These are phyloP conservation scores for Baryphthengus martii DNA, from an alignment of 2,113 vertebrate genomes.

Conservation along the genomic window DNA sequence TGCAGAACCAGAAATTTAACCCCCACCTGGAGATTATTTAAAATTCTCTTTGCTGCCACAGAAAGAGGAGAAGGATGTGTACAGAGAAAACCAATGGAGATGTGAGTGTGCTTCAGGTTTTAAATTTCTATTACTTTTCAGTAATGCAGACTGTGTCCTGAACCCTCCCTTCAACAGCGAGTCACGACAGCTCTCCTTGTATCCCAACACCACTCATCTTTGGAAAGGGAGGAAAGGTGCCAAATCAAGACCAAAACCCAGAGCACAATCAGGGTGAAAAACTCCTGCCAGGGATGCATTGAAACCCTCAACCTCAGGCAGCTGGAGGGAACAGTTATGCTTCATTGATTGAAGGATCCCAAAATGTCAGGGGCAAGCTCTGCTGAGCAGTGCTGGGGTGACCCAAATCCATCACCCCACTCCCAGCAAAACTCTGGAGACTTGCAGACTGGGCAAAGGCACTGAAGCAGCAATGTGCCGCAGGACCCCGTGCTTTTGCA, in stretches of 20 bases:
- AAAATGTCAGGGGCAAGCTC: background rate
- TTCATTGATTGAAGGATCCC: rapidly evolving
- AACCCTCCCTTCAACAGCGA: background rate
- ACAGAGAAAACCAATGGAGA: background rate
- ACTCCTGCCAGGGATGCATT: too few relatives aligned
- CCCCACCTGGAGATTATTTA: background rate
- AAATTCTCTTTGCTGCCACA: background rate
- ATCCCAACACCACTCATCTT: background rate
- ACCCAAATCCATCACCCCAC: background rate
- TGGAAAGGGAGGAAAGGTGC: background rate
- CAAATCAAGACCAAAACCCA: background rate
- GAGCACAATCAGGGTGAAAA: background rate
- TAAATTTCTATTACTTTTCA: background rate
- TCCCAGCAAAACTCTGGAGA: background rate
- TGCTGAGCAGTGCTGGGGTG: background rate
- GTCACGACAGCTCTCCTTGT: background rate
- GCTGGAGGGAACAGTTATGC: background rate
- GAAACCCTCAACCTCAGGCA: background rate
- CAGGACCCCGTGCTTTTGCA: rapidly evolving
- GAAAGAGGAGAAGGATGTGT: background rate
- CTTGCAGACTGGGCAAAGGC: background rate
- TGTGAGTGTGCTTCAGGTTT: background rate
- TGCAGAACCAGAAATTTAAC: background rate
- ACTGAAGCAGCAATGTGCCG: background rate
- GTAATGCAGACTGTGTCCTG: background rate